Conservation (phyloP, 1,140 invertebrate genomes). For the Tetragnatha versicolor region DNA sequence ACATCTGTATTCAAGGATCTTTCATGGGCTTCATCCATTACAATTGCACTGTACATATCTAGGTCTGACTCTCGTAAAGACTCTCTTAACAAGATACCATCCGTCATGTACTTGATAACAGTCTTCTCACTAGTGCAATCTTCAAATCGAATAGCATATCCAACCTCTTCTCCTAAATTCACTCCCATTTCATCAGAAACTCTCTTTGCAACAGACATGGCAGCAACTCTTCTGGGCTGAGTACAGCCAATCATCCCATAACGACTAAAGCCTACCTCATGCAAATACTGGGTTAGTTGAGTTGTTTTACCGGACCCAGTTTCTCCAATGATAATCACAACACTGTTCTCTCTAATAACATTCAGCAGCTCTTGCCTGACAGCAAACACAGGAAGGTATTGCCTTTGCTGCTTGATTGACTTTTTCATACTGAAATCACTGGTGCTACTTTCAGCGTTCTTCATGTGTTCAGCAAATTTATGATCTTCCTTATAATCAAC, state of each 20-base stretch:
- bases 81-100: conserved; percentile 95
- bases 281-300: conserved; percentile 95
- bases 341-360: conserved; percentile 92
- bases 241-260: conserved; percentile 96
- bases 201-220: conserved; percentile 98
- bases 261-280: conserved; percentile 96
- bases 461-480: conserved; percentile 96
- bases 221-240: conserved; percentile 90
- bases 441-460: conserved; percentile 73
- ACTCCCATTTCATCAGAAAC: conserved; percentile 98
- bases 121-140: conserved; percentile 97
- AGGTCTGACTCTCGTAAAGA: conserved; percentile 93
- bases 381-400: conserved; percentile 95
- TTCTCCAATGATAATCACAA: conserved; percentile 97
- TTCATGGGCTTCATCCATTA: conserved; percentile 99
- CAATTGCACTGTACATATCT: conserved; percentile 94
- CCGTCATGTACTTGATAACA: conserved; percentile 99
- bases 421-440: conserved; percentile 91
- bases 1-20: conserved; percentile 97
- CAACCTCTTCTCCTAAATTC: conserved; percentile 88
- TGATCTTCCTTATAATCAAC: conserved; percentile 85
- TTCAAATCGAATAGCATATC: conserved; percentile 99
- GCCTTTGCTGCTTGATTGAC: conserved; percentile 84
- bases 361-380: conserved; percentile 91
- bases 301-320: conserved; percentile 99